phyloP scores from a whole-genome alignment of 2,797 vertebrate genomes.

The Cryptoblepharus egeriae region DNA sequence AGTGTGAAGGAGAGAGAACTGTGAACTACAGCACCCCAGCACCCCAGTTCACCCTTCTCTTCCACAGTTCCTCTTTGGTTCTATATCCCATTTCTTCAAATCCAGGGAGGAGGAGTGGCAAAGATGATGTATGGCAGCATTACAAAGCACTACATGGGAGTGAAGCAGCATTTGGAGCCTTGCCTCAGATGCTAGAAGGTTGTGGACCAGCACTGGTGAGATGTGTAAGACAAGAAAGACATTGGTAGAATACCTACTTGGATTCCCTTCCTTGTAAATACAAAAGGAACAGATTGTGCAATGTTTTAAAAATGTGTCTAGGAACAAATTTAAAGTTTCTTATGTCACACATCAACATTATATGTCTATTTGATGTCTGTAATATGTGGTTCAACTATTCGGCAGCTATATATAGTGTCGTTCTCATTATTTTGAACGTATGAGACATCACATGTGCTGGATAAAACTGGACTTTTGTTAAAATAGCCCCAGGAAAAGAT shows the following conservation, averaged over 20 bases:
- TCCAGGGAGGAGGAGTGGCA: too few species aligned
- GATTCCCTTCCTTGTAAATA: background rate
- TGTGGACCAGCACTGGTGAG: too few species aligned
- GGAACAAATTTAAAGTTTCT: conserved; percentile 1
- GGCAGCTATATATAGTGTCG: background rate
- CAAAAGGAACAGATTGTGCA: background rate
- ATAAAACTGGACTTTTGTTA: background rate
- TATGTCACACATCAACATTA: background rate
- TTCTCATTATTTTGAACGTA: background rate
- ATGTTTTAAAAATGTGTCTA: background rate
- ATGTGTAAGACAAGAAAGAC: background rate
- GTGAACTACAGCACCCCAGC: too few species aligned
- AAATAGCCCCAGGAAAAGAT: conserved; percentile 28
- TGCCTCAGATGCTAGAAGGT: too few species aligned
- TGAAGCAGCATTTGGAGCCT: too few species aligned
- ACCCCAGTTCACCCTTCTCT: too few species aligned
- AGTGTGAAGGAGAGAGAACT: too few species aligned
- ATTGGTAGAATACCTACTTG: background rate
- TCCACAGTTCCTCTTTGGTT: too few species aligned
- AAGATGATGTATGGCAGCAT: too few species aligned
- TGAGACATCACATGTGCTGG: conserved; percentile 15
- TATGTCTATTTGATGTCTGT: background rate
- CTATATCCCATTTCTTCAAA: too few species aligned
- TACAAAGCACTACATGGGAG: too few species aligned
- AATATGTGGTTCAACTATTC: background rate